phyloP scores from a whole-genome alignment of 2,113 vertebrate genomes.

The Cairina moschata region DNA sequence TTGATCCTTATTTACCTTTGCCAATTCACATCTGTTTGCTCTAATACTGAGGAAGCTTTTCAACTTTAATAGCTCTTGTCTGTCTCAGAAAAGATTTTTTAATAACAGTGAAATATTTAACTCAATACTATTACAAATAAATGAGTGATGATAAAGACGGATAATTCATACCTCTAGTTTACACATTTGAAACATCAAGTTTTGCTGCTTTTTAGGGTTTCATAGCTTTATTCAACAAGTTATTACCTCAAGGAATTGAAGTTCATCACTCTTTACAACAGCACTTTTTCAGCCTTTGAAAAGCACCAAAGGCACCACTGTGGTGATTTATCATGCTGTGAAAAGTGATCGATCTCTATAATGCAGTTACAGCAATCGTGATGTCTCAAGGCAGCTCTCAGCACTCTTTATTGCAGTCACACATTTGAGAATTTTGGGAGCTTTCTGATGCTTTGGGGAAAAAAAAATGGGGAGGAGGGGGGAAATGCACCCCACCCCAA shows the following conservation, averaged over 20 bases:
- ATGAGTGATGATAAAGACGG: neutral
- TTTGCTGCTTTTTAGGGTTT: neutral
- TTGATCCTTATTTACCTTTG: neutral
- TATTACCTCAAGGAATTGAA: neutral
- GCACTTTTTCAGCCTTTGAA: neutral
- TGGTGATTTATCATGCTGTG: slow-evolving; percentile 18
- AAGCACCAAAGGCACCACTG: neutral
- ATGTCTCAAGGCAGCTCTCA: slow-evolving; percentile 51
- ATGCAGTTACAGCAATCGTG: slow-evolving; percentile 1
- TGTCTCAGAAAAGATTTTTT: neutral
- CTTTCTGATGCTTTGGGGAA: neutral
- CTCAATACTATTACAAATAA: neutral
- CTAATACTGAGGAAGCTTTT: neutral
- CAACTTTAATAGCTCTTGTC: neutral
- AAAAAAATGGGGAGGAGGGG: neutral
- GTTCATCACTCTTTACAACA: neutral
- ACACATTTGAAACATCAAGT: neutral
- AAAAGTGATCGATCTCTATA: slow-evolving; percentile 39
- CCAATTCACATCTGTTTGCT: neutral
- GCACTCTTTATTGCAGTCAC: neutral
- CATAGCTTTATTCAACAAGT: neutral
- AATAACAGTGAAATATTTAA: neutral
- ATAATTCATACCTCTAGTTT: neutral
- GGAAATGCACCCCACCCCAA: too few species aligned
- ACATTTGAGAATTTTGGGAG: neutral